These are phyloP conservation scores for Toxotes lorentzi DNA, from an alignment of 2,797 vertebrate genomes.

Conservation along the genomic window DNA sequence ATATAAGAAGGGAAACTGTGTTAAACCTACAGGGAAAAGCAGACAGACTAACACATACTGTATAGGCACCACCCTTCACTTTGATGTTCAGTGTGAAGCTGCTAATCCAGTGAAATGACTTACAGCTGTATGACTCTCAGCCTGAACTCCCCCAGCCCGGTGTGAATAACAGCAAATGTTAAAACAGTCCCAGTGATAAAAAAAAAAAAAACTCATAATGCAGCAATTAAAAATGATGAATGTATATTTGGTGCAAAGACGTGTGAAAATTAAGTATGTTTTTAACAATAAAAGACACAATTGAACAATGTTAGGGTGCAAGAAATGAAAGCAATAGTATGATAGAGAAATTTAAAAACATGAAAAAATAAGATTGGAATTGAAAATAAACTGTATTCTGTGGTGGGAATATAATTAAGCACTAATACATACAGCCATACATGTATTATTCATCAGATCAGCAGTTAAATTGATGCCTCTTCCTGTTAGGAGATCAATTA, in stretches of 20 bases:
- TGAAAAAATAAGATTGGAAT: not conserved
- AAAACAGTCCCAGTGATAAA: not conserved
- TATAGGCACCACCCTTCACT: constrained; percentile 2
- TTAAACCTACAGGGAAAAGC: not conserved
- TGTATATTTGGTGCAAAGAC: no score
- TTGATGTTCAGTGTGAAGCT: constrained; percentile 12
- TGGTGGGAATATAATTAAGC: not conserved
- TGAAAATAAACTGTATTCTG: not conserved
- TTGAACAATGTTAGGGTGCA: not conserved
- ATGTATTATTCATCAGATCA: constrained; percentile 17
- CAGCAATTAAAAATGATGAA: no score
- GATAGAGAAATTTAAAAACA: not conserved
- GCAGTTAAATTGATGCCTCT: constrained; percentile 15
- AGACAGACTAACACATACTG: not conserved
- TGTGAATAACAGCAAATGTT: not conserved
- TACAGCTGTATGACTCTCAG: not conserved
- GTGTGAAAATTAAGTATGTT: not conserved
- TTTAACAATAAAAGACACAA: not conserved
- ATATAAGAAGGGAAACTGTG: not conserved
- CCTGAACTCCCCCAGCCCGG: not conserved
- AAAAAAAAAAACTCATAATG: not conserved
- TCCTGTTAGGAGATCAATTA: constrained; percentile 9
- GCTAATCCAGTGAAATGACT: not conserved
- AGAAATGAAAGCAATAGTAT: not conserved
- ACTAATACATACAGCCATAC: constrained; percentile 3